Evolutionary conservation across 2,113 vertebrate species (phyloP), one percentile per base, ranked within the genome.

Genomic region (Calonectris borealis): DNA sequence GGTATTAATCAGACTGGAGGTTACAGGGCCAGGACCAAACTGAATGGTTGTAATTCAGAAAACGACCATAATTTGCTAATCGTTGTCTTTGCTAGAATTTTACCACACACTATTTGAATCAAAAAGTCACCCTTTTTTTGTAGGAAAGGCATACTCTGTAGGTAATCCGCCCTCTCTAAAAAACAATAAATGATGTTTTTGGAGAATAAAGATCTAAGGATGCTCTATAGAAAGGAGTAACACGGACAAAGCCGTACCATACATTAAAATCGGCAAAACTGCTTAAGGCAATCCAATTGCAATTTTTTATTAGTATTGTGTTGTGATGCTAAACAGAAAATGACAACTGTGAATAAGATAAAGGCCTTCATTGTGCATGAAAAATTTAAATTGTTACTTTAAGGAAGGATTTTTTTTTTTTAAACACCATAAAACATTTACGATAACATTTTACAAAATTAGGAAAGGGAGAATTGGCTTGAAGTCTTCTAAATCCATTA

Each of bases 331-430:
- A 93, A 97, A 93, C 84, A 96, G 85, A 91, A 95, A 86, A 86
- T 81, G 92, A 94, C 93, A 97, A 81, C 93, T 94, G 90, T 87
- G 90, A 92, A 90, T 95, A 95, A 97, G 86, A 93, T 96, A 97
- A 96, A 95, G 95, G 95, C 94, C 94, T 96, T 90, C 86, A 66
- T 78, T 92, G 94, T 54, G 72, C 95, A 96, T 97, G 87, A 96
- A 97, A 97, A 94, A 96, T 97, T 96, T 68, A 97, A 95, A 95
- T 82, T 90, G 91, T 92, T 92, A 90, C 87, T 97, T 96, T 96
- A 97, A 97, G 95, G 89, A 92, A 79, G 46, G 72, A 86, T 77
- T 75, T 62, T 69, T 71, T 71, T 80, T 95, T 79, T 79, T 51
- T 15, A 72, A 95, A 95, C 71, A 86, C 60, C 77, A 88, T 97